Conservation (phyloP, 1,140 invertebrate genomes). For the Drosophila simulans region DNA sequence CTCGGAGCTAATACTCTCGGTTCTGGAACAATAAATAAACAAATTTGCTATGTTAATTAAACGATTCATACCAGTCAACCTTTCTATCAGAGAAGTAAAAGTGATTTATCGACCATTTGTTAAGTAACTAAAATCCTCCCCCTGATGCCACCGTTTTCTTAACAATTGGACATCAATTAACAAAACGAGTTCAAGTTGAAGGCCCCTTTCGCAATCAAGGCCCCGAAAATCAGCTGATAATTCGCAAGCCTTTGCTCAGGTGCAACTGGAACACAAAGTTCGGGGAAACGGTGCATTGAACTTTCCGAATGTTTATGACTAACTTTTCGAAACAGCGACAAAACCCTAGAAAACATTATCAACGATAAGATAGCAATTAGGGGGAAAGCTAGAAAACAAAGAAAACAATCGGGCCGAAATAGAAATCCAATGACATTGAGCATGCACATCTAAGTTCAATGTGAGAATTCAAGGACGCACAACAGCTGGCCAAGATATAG, state of each 20-base stretch:
- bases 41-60: background rate
- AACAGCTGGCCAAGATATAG: constrained; percentile 34
- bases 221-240: constrained; percentile 34
- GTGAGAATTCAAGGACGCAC: constrained; percentile 33
- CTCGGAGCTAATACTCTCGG: constrained; percentile 87
- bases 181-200: constrained; percentile 54
- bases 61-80: background rate
- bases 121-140: background rate
- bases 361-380: constrained; percentile 39
- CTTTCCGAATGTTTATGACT: constrained; percentile 56
- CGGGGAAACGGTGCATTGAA: constrained; percentile 62
- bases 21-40: constrained; percentile 81
- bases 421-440: constrained; percentile 48
- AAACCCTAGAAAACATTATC: constrained; percentile 13
- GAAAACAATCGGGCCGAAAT: constrained; percentile 17
- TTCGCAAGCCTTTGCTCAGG: constrained; percentile 34
- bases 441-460: constrained; percentile 38
- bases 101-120: background rate
- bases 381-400: constrained; percentile 22
- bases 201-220: constrained; percentile 17
- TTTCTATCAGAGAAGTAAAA: no score
- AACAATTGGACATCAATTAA: constrained; percentile 5
- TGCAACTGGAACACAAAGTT: constrained; percentile 52
- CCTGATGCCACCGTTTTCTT: background rate
- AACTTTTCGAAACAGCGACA: constrained; percentile 12